Evolutionary conservation across 2,113 vertebrate species (phyloP).

Genomic region (Noctilio leporinus): DNA sequence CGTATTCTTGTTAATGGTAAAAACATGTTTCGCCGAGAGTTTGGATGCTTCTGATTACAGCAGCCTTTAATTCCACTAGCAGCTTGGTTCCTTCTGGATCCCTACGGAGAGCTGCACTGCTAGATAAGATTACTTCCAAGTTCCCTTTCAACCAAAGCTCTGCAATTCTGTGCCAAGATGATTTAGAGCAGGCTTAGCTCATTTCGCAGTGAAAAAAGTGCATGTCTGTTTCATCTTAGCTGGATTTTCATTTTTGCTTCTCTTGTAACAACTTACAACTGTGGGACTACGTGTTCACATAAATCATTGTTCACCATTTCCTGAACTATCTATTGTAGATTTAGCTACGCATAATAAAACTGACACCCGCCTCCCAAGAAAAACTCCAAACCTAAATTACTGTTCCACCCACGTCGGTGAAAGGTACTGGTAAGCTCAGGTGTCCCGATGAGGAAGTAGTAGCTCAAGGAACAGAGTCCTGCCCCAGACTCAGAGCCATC

Average conservation of each 20-base stretch:
- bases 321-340: neutral
- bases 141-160: neutral
- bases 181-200: neutral
- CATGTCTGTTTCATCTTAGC: neutral
- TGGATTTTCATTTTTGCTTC: neutral
- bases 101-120: neutral
- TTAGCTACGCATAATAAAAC: neutral
- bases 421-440: neutral
- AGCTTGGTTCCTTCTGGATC: neutral
- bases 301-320: neutral
- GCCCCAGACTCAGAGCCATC: neutral
- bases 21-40: neutral
- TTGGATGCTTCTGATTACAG: neutral
- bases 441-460: neutral
- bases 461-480: neutral
- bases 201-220: neutral
- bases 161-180: neutral
- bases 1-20: neutral
- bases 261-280: neutral
- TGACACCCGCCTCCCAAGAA: neutral
- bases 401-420: neutral
- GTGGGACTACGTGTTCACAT: neutral
- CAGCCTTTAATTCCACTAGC: neutral
- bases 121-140: neutral
- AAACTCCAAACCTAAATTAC: neutral